Evolutionary conservation across 1,140 invertebrate species (phyloP).

Genomic region (Drosophila dunni): DNA sequence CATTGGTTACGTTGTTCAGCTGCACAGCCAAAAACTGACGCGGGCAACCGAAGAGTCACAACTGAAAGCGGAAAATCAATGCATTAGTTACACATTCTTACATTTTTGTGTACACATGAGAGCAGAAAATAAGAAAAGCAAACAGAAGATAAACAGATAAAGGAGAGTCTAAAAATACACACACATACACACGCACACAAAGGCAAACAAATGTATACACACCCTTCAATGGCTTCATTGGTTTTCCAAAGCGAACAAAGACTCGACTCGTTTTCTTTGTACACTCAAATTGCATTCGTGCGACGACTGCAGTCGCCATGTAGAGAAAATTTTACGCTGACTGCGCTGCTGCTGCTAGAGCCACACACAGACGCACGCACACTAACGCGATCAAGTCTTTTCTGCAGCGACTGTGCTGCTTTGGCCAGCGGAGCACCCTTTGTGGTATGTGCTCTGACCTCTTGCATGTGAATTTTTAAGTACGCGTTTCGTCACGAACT

Average conservation of each 20-base stretch:
- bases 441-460: slow-evolving; percentile 45
- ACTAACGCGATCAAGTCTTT: slow-evolving; percentile 55
- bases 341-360: slow-evolving; percentile 49
- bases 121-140: slow-evolving; percentile 18
- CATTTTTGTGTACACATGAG: slow-evolving; percentile 23
- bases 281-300: slow-evolving; percentile 58
- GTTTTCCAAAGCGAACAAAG: slow-evolving; percentile 65
- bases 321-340: slow-evolving; percentile 73
- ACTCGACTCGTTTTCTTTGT: slow-evolving; percentile 80
- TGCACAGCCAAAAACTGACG: slow-evolving; percentile 2
- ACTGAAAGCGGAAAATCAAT: slow-evolving; percentile 28
- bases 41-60: not conserved
- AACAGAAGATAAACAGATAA: slow-evolving; percentile 41
- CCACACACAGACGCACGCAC: slow-evolving; percentile 22
- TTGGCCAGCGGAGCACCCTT: slow-evolving; percentile 67
- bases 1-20: slow-evolving; percentile 4
- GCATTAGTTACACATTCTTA: slow-evolving; percentile 29
- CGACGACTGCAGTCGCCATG: slow-evolving; percentile 46
- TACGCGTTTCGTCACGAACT: slow-evolving; percentile 4
- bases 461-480: slow-evolving; percentile 32
- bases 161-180: slow-evolving; percentile 46
- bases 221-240: slow-evolving; percentile 53
- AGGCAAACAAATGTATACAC: slow-evolving; percentile 54
- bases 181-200: slow-evolving; percentile 24
- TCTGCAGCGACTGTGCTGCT: slow-evolving; percentile 47